Evolutionary conservation across 1,140 invertebrate genomes (phyloP).

Genomic region (Sminthurides bifidus): DNA sequence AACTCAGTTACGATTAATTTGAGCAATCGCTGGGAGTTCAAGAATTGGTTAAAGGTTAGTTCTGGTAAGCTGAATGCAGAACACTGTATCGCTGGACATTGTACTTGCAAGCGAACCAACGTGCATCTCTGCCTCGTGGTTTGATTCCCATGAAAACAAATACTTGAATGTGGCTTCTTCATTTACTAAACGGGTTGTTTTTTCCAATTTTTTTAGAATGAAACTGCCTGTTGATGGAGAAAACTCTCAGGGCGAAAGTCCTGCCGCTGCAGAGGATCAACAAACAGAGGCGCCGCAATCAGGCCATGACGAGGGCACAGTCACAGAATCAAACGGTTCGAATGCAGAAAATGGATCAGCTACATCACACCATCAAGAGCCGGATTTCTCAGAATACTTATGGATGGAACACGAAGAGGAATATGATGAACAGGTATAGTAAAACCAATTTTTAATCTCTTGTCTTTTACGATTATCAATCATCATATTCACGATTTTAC

Average conservation of each 20-base stretch:
- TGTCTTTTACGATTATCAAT: not conserved
- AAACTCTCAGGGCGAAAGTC: not conserved
- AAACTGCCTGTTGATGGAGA: constrained; percentile 13
- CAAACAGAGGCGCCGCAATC: not conserved
- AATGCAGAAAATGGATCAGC: constrained; percentile 37
- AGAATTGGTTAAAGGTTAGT: no score
- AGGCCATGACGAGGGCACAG: not conserved
- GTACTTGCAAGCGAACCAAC: no score
- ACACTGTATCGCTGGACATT: no score
- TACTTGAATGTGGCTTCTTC: not conserved
- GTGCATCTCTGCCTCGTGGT: no score
- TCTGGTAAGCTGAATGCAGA: no score
- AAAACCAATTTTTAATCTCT: not conserved
- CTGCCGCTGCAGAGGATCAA: not conserved
- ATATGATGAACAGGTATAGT: constrained; percentile 64
- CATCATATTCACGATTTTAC: not conserved
- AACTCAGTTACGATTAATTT: no score
- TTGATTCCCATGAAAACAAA: no score
- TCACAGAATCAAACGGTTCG: not conserved
- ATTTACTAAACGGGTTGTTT: not conserved
- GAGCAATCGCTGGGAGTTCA: no score
- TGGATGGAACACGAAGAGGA: constrained; percentile 87
- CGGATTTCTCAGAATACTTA: constrained; percentile 73
- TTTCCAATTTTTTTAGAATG: constrained; percentile 6
- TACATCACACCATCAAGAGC: constrained; percentile 38